Evolutionary conservation across 35 echinoderm and acorn worm genomes (phyloP).

Genomic region (Ophiothrix spiculata): DNA sequence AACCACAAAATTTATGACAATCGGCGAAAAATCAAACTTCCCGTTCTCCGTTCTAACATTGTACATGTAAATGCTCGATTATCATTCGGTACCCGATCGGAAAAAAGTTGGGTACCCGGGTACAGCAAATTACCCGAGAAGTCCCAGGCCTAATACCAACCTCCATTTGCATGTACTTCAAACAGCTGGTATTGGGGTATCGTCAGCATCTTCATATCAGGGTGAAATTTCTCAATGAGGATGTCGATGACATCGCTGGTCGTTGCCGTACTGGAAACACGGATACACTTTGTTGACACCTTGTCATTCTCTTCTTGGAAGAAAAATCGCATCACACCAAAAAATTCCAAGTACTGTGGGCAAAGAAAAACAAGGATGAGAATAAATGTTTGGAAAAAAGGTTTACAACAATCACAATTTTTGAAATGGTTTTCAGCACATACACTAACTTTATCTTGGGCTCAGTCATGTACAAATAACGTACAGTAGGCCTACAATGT

Average conservation of each 20-base stretch:
- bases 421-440: too few species aligned
- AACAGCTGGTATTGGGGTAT: constrained; percentile 67
- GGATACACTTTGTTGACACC: constrained; percentile 87
- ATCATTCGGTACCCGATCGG: not conserved
- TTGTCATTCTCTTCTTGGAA: constrained; percentile 87
- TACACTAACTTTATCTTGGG: too few species aligned
- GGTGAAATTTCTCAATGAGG: constrained; percentile 94
- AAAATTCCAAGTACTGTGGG: constrained; percentile 85
- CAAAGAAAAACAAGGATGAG: constrained; percentile 12
- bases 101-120: not conserved
- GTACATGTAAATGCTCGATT: too few species aligned
- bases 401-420: too few species aligned
- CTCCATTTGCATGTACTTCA: constrained; percentile 73
- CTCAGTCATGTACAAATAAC: too few species aligned
- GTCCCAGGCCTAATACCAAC: not conserved
- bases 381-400: not conserved
- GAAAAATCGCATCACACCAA: constrained; percentile 98
- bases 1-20: not conserved
- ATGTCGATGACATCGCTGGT: constrained; percentile 72
- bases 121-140: too few species aligned
- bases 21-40: too few species aligned
- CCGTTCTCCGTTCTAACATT: too few species aligned
- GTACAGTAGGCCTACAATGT: too few species aligned
- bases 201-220: constrained; percentile 93
- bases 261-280: constrained; percentile 92